phyloP scores from a whole-genome alignment of 2,113 vertebrate genomes.

The Proteles cristata region DNA sequence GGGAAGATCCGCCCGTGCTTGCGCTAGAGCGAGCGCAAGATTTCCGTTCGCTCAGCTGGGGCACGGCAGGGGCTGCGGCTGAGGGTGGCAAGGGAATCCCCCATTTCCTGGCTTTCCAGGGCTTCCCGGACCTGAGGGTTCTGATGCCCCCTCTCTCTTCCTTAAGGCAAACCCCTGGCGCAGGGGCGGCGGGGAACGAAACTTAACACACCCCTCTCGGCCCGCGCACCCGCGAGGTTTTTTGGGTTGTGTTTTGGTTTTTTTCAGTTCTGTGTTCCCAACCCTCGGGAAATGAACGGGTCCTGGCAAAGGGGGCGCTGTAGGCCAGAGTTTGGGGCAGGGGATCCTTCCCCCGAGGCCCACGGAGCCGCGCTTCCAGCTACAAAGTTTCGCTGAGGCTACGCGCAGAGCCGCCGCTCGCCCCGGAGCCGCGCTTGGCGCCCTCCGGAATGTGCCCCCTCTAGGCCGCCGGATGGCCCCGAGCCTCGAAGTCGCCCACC shows the following conservation, averaged over 20 bases:
- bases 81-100: constrained; percentile 62
- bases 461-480: background rate
- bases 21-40: background rate
- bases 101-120: constrained; percentile 37
- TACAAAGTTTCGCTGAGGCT: constrained; percentile 66
- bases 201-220: background rate
- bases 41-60: constrained; percentile 18
- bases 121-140: background rate
- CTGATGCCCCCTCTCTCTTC: background rate
- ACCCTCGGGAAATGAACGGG: constrained; percentile 19
- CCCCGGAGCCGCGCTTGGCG: background rate
- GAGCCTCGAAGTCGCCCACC: constrained; percentile 18
- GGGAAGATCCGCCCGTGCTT: constrained; percentile 25
- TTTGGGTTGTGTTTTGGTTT: background rate
- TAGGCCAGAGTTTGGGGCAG: constrained; percentile 25
- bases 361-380: background rate
- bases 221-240: background rate
- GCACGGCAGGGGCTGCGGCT: background rate
- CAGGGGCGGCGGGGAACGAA: background rate
- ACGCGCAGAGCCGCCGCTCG: background rate
- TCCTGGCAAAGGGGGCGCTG: constrained; percentile 74
- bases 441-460: constrained; percentile 43
- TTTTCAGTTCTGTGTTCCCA: background rate
- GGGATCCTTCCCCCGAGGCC: background rate
- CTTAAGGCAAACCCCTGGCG: background rate